Conservation (phyloP, 2,113 vertebrate genomes). For the Sceloporus undulatus region DNA sequence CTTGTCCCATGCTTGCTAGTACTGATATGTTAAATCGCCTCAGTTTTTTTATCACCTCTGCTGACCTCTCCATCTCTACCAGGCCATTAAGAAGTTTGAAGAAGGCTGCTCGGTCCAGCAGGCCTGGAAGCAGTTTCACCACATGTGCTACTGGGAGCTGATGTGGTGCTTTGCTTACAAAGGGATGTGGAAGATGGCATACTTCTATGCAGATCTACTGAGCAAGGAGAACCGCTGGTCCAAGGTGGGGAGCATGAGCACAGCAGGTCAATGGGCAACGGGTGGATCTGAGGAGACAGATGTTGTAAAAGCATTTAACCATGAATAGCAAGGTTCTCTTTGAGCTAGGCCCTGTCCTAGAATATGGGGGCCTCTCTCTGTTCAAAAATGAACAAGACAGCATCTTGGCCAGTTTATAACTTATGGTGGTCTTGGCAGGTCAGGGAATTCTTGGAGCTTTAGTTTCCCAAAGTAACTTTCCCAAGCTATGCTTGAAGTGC, state of each 20-base stretch:
- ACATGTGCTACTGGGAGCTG: constrained; percentile 97
- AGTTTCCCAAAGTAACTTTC: no score
- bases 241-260: constrained; percentile 79
- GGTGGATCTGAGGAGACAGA: background rate
- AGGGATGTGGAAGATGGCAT: constrained; percentile 93
- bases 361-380: background rate
- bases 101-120: constrained; percentile 93
- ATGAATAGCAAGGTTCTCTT: background rate
- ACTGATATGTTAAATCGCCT: background rate
- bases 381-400: background rate
- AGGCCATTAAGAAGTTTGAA: constrained; percentile 89
- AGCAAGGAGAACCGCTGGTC: constrained; percentile 94
- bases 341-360: background rate
- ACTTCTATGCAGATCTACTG: constrained; percentile 92
- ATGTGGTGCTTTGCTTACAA: constrained; percentile 97
- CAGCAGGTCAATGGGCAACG: background rate
- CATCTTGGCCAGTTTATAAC: no score
- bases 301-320: no score
- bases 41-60: background rate
- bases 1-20: background rate
- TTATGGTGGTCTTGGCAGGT: background rate
- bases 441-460: no score
- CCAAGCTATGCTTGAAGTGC: background rate
- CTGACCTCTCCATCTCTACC: background rate
- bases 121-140: constrained; percentile 93